Evolutionary conservation across 2,797 vertebrate species (phyloP), one percentile per base, ranked within the genome.

Genomic region (Poeciliopsis turneri): DNA sequence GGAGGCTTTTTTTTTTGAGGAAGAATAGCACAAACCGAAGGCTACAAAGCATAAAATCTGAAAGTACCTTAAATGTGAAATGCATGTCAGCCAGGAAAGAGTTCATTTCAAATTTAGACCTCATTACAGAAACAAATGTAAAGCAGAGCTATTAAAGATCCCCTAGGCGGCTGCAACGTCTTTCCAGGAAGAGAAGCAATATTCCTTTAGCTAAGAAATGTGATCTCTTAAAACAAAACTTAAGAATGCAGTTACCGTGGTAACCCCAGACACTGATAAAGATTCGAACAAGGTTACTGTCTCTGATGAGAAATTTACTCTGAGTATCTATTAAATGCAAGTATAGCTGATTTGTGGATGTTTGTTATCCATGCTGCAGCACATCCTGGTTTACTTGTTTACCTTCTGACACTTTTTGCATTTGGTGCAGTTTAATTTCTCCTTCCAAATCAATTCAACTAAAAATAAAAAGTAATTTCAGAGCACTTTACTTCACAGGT

Each of bases 121-220:
- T 77, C 71, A 46, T 59, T 78, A 71, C 28, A 72, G 76, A 75
- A 69, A 47, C 2, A 55, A 55, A 53, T 69, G 16, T 45, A 33
- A 55, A 49, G 10, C 66, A 59, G 20, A 72, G 66, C 36, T 53
- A 53, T 77, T 49, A 53, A 78, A 59, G 41, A 28, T 28, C 36
- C 51, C 28, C 18, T 11, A 4, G 53, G 68, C 20, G 23, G 13
- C 53, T 43, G 15, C 36, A 36, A 8, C 18, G 25, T 69, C 8
- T 72, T 72, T 59, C 30, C 53, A 55, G 39, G n/a, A 51, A 47
- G 39, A 23, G 49, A 49, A 76, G 36, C 45, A 9, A 76, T 66
- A 51, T 16, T 18, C 18, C 43, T n/a, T 39, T 53, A 51, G 46
- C 49, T 28, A 20, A 76, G 3, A n/a, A 36, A 36, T 39, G 20